phyloP scores from a whole-genome alignment of 2,113 vertebrate species.

The Aldabrachelys gigantea region DNA sequence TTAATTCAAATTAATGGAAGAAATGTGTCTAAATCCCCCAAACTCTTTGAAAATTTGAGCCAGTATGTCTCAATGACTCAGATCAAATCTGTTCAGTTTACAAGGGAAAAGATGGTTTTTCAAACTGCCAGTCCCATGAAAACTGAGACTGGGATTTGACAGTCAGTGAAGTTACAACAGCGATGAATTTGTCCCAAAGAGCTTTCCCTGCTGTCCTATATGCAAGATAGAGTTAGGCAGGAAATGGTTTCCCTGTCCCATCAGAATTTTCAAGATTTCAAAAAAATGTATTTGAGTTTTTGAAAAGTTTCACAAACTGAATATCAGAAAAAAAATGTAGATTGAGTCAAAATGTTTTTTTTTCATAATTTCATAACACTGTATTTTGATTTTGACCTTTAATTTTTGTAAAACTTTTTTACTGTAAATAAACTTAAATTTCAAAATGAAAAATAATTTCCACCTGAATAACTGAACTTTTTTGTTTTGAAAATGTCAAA shows the following conservation, averaged over 20 bases:
- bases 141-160: neutral
- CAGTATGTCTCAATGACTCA: neutral
- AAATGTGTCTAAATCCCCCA: neutral
- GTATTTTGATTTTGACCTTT: neutral
- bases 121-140: neutral
- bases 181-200: neutral
- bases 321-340: neutral
- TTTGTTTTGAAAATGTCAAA: neutral
- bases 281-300: neutral
- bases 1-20: neutral
- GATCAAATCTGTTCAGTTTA: neutral
- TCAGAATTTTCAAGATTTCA: neutral
- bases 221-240: neutral
- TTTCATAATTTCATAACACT: neutral
- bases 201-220: neutral
- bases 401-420: neutral
- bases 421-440: neutral
- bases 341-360: neutral
- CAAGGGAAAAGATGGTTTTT: neutral
- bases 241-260: neutral
- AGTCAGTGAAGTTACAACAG: neutral
- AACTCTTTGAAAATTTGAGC: neutral
- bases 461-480: neutral
- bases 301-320: neutral
- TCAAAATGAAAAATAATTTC: neutral